phyloP scores from a whole-genome alignment of 1,140 invertebrate species.

The Dendrolimus kikuchii region DNA sequence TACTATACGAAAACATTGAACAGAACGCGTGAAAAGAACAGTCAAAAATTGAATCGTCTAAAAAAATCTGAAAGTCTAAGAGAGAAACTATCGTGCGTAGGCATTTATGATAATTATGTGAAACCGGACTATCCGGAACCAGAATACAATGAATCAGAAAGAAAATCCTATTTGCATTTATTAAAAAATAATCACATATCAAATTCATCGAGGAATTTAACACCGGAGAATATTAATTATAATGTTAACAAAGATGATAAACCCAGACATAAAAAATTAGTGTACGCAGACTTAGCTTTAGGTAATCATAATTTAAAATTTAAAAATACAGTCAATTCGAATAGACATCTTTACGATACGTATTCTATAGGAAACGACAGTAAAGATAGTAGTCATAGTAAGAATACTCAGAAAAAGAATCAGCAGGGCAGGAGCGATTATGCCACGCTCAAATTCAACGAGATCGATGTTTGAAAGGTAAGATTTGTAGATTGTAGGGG shows the following conservation, averaged over 20 bases:
- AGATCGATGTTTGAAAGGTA: slow-evolving; percentile 82
- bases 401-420: slow-evolving; percentile 35
- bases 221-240: slow-evolving; percentile 48
- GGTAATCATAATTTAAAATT: slow-evolving; percentile 72
- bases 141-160: slow-evolving; percentile 63
- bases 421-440: slow-evolving; percentile 73
- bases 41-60: slow-evolving; percentile 56
- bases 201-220: slow-evolving; percentile 57
- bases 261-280: slow-evolving; percentile 65
- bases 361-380: slow-evolving; percentile 54
- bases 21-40: slow-evolving; percentile 59
- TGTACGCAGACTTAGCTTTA: slow-evolving; percentile 70
- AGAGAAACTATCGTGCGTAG: slow-evolving; percentile 68
- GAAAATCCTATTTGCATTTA: slow-evolving; percentile 64
- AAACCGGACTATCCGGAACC: slow-evolving; percentile 69
- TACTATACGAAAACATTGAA: slow-evolving; percentile 69
- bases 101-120: slow-evolving; percentile 59
- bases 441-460: slow-evolving; percentile 84
- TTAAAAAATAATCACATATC: slow-evolving; percentile 66
- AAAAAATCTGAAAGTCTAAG: slow-evolving; percentile 68
- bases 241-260: slow-evolving; percentile 46
- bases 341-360: slow-evolving; percentile 70
- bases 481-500: slow-evolving; percentile 12
- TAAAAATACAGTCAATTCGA: slow-evolving; percentile 73
- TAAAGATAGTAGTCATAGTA: slow-evolving; percentile 52